phyloP scores from a whole-genome alignment of 2,888 invertebrate genomes.

The Heterodera filipjevi region DNA sequence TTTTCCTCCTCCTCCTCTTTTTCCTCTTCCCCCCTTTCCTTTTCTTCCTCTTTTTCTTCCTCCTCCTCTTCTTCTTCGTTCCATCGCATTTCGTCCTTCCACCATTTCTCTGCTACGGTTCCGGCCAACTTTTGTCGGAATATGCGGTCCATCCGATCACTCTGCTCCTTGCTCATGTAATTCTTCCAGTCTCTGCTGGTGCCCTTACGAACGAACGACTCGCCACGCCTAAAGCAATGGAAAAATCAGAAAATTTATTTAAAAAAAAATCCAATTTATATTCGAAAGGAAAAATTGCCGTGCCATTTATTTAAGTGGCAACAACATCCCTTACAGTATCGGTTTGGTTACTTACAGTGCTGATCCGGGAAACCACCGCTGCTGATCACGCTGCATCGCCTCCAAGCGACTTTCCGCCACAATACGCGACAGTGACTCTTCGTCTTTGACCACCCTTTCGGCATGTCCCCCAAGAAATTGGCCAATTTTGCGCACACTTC shows the following conservation, averaged over 20 bases:
- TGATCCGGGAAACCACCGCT: conserved; percentile 60
- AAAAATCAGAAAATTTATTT: too few species aligned
- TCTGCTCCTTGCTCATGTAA: conserved; percentile 58
- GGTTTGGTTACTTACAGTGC: conserved; percentile 51
- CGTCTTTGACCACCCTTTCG: conserved; percentile 48
- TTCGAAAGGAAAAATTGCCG: too few species aligned
- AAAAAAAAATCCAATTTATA: too few species aligned
- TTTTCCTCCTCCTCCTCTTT: not conserved
- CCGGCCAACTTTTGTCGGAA: conserved; percentile 37
- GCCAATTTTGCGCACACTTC: conserved; percentile 54
- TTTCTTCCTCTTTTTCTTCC: conserved; percentile 20
- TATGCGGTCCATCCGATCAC: conserved; percentile 52
- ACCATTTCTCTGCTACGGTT: conserved; percentile 50
- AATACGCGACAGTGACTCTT: conserved; percentile 45
- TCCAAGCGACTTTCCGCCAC: conserved; percentile 55
- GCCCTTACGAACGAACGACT: conserved; percentile 63
- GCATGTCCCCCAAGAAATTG: conserved; percentile 59
- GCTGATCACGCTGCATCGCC: conserved; percentile 62
- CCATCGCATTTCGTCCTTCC: conserved; percentile 59
- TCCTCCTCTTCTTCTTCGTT: conserved; percentile 44
- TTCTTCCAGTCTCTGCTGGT: conserved; percentile 63
- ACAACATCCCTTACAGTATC: too few species aligned
- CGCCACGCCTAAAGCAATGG: conserved; percentile 49
- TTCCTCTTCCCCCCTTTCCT: not conserved
- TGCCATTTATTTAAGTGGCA: too few species aligned